Evolutionary conservation across 2,113 vertebrate genomes (phyloP).

Genomic region (Cygnus atratus): DNA sequence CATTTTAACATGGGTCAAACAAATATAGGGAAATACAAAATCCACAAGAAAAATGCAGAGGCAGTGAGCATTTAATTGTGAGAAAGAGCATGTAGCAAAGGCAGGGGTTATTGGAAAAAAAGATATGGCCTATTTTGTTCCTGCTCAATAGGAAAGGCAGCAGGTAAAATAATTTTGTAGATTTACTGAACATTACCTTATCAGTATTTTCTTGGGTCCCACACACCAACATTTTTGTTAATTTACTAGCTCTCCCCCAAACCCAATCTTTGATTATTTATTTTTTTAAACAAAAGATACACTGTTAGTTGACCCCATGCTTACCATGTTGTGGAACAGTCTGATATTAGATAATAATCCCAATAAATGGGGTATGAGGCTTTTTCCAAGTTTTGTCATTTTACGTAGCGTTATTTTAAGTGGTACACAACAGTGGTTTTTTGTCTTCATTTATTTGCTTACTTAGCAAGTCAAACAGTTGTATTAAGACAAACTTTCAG

Average conservation of each 20-base stretch:
- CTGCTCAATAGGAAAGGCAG: not conserved
- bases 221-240: slow-evolving; percentile 2
- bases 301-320: not conserved
- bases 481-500: slow-evolving; percentile 42
- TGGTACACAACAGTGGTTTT: not conserved
- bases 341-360: not conserved
- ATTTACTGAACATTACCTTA: not conserved
- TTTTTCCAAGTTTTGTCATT: slow-evolving; percentile 28
- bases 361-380: not conserved
- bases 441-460: slow-evolving; percentile 28
- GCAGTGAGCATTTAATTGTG: not conserved
- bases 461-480: slow-evolving; percentile 22
- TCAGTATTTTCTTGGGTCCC: not conserved
- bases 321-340: not conserved
- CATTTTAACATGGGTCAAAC: not conserved
- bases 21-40: not conserved
- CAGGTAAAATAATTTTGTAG: not conserved
- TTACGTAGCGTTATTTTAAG: slow-evolving; percentile 27
- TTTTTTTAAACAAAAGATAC: not conserved
- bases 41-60: not conserved
- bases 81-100: not conserved
- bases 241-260: not conserved
- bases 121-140: not conserved
- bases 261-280: not conserved
- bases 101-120: not conserved